Conservation (phyloP, 2,797 vertebrate genomes). For the Chrosomus eos region DNA sequence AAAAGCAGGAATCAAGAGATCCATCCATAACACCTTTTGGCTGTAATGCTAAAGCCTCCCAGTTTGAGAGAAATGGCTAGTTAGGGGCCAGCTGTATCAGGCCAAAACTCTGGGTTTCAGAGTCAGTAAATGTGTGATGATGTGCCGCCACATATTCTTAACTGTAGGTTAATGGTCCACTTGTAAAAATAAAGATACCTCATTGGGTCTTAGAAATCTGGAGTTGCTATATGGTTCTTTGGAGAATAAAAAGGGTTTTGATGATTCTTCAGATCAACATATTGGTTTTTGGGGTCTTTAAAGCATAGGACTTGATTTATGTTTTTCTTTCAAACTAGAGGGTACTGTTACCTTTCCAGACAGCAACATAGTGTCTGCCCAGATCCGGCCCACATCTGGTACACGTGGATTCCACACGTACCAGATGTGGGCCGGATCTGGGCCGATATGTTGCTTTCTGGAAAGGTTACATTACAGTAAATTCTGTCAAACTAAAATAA, state of each 20-base stretch:
- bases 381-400: too few relatives aligned
- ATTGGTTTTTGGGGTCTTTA: background rate
- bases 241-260: background rate
- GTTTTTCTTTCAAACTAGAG: background rate
- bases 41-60: slow-evolving; percentile 43
- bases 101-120: background rate
- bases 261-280: background rate
- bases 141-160: background rate
- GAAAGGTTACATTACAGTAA: background rate
- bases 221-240: background rate
- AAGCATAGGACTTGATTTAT: background rate
- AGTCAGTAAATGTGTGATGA: slow-evolving; percentile 6
- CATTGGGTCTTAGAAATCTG: background rate
- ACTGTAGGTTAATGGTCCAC: background rate
- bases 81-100: slow-evolving; percentile 25
- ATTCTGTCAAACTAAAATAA: background rate
- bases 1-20: slow-evolving; percentile 49
- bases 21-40: slow-evolving; percentile 44
- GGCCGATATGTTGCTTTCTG: too few relatives aligned
- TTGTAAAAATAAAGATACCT: background rate
- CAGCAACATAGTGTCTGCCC: too few relatives aligned
- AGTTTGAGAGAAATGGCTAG: slow-evolving; percentile 49
- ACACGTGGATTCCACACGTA: too few relatives aligned
- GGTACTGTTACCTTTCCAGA: background rate
- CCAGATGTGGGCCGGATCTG: too few relatives aligned